Base-by-base conservation (phyloP, 2,797 vertebrate species). In the Malurus leucopterus region DNA sequence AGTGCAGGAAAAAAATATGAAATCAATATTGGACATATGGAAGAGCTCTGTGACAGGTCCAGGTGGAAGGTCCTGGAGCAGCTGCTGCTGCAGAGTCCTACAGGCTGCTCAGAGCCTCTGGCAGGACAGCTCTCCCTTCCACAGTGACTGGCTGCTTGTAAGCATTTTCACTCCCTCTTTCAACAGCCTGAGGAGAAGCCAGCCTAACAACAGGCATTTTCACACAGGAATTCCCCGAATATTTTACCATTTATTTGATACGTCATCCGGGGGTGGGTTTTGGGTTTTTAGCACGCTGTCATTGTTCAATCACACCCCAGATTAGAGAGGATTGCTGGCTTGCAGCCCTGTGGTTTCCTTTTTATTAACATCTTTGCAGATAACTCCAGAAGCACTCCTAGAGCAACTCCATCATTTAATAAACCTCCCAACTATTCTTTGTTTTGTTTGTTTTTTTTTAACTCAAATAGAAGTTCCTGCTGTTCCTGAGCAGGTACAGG, bases 11-110 rank as follows among this genome's bases (percentile, higher is more conserved):
- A 71, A 73, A 58, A 40, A 18, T 0, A 47, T 0, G 1, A 89
- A 87, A 30, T 40, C n/a, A 68, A 16, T 17, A 43, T 0, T 24
- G 41, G 53, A 41, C 1, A 1, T 12, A 24, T 8, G 46, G 49
- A 72, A 85, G 61, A 73, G 30, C 20, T 71, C 62, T 68, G 43
- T 36, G 51, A 40, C 17, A 75, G 41, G 40, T 30, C 81, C 41
- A 72, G 63, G 75, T 9, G 0, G 1, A 74, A 85, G 27, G 43
- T 49, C 50, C 43, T n/a, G 46, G n/a, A 34, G 13, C 65, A 80
- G 62, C 54, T 70, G 70, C 44, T 73, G 49, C 20, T 59, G 38
- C 69, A 59, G 44, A n/a, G 49, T 26, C 54, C 40, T 27, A 2
- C 6, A 59, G 21, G 6, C 69, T 51, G 46, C 2, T 3, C 10